phyloP scores from a whole-genome alignment of 2,797 vertebrate genomes.

The Notolepis coatsorum region DNA sequence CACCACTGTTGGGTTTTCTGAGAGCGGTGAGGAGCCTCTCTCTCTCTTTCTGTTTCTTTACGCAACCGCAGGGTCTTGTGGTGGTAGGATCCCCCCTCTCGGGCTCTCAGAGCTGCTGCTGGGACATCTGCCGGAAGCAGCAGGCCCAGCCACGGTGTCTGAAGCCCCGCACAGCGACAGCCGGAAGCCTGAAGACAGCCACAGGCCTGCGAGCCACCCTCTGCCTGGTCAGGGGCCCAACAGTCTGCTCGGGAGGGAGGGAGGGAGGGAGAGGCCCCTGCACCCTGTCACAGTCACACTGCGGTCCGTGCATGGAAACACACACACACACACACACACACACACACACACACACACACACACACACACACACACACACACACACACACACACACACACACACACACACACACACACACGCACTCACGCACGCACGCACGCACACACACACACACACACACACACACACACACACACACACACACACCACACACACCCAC shows the following conservation, averaged over 20 bases:
- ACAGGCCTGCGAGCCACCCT: slow-evolving; percentile 69
- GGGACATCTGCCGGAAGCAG: slow-evolving; percentile 95
- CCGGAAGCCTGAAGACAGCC: slow-evolving; percentile 85
- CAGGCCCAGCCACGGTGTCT: slow-evolving; percentile 88
- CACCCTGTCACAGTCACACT: no score
- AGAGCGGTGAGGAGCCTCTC: slow-evolving; percentile 63
- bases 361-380: not conserved
- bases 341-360: slow-evolving; percentile 2
- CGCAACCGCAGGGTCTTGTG: slow-evolving; percentile 85
- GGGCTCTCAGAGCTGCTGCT: slow-evolving; percentile 84
- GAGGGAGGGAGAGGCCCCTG: slow-evolving; percentile 53
- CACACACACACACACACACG: no score
- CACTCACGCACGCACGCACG: no score
- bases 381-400: no score
- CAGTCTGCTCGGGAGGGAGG: slow-evolving; percentile 62
- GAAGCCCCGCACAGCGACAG: slow-evolving; percentile 66
- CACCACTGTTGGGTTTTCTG: slow-evolving; percentile 49
- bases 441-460: no score
- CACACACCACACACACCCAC: no score
- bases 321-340: no score
- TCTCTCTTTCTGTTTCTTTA: slow-evolving; percentile 81
- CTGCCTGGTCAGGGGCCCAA: slow-evolving; percentile 78
- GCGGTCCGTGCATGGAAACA: not conserved
- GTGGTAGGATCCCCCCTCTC: slow-evolving; percentile 83
- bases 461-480: not conserved